Base-by-base conservation (phyloP, 2,797 vertebrate genomes). In the Brachyrhaphis roseni region DNA sequence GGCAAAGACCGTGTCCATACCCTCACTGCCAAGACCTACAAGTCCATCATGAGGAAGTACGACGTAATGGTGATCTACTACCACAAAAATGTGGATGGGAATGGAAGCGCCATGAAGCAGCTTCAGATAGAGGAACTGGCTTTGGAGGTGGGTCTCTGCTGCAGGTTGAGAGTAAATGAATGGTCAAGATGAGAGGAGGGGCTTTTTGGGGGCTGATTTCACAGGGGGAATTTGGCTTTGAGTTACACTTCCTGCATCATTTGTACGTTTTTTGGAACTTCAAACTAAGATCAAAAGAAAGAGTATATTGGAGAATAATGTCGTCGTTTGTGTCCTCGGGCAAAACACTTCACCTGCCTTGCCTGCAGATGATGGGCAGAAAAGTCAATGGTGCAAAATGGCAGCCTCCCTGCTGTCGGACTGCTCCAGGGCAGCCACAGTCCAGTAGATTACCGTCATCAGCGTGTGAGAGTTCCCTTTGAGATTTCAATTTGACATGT, bases 31-130 rank as follows among this genome's bases (percentile, higher is more conserved):
- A 97, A 96, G 93, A 97, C 97, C 96, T 97, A 96, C 96, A 97
- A 96, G 90, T 93, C 95, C 0, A 68, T 97, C 88, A 97, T 98
- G 95, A 97, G 97, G 95, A 96, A 96, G 90, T 97, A 95, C 12
- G 97, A 97, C 4, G 95, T 98, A 78, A 96, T 98, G 95, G 97
- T 97, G 3, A 95, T 98, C 92, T 97, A 97, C 87, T 97, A 96
- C 92, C 97, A 97, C 53, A 95, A 95, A 74, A 95, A 97, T 12
- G 93, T 96, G 0, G 95, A 94, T 2, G 95, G 96, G 0, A 95
- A 94, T 94, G 96, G 95, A 84, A 94, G 89, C 43, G 96, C 96
- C 18, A 94, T 87, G 84, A 97, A 96, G 81, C 97, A 97, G 90
- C 95, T 96, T 59, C 96, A 98, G 91, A 95, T 97, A 91, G 97